Base-by-base conservation (phyloP, 2,888 invertebrate genomes). In the Chalcosyrphus nemorum region DNA sequence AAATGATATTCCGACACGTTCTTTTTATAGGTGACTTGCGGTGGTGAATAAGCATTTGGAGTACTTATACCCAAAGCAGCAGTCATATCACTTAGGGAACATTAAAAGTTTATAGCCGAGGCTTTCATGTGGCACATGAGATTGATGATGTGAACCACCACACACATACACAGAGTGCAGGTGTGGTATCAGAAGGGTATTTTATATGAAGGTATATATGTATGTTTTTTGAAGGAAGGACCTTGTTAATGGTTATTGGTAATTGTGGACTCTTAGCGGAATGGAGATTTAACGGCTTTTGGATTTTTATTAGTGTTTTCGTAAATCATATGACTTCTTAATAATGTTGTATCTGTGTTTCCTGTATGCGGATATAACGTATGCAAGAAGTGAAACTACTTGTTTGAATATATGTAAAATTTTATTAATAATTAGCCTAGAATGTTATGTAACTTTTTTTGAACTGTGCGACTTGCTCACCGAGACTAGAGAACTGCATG, bases 31-130 rank as follows among this genome's bases (percentile, higher is more conserved):
- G 82, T 68, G 56, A 72, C 82, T 82, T 72, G 72, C 35, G 77
- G 77, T 35, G 27, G 57, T 74, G 59, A n/a, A 54, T 89, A 89
- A 88, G 89, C 88, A 88, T 87, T 89, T 86, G 87, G 89, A 89
- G 90, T 86, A 45, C 11, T 38, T 17, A 19, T 27, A 52, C 50
- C 38, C 29, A 59, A n/a, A 52, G 21, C 35, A 56, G 70, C 45
- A 71, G 72, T 65, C 78, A 78, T 78, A 72, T 78, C 78, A 78
- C 78, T 78, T 78, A 78, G 57, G 78, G 57, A 65, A 57, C 71
- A 78, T 78, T 78, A 78, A 78, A 78, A 56, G 74, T 74, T 56
- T 56, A 74, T 74, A 65, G 63, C 45, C 29, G 17, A 45, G 63
- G 65, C 61, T 65, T 65, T 63, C 56, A 74, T 65, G 38, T 56